Conservation (phyloP, 1,140 invertebrate genomes). For the Pogonognathellus flavescens region DNA sequence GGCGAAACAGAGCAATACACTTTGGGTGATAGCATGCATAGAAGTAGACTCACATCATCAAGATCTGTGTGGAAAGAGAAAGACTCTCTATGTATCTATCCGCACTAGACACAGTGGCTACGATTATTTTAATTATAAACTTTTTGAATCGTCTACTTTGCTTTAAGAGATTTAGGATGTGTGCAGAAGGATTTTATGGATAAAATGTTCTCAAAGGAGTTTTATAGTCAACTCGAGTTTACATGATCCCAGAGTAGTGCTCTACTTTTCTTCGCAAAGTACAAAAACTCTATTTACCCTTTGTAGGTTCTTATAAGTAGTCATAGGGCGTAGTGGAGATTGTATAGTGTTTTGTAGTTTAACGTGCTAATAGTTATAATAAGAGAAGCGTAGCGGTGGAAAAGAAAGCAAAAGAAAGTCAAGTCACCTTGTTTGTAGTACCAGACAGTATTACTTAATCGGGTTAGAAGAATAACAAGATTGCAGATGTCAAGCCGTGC, state of each 20-base stretch:
- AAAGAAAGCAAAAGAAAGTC: conserved; percentile 40
- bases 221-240: conserved; percentile 28
- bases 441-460: conserved; percentile 43
- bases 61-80: not conserved
- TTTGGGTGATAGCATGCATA: not conserved
- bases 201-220: conserved; percentile 50
- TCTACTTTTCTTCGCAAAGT: conserved; percentile 27
- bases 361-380: not conserved
- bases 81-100: not conserved
- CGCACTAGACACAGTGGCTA: not conserved
- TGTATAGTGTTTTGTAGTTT: not conserved
- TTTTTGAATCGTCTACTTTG: conserved; percentile 47
- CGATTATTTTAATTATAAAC: conserved; percentile 51
- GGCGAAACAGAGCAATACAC: not conserved
- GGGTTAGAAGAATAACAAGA: conserved; percentile 50
- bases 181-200: conserved; percentile 48
- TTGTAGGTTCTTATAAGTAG: not conserved
- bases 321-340: not conserved
- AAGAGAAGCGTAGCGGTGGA: not conserved
- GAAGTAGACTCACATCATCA: not conserved
- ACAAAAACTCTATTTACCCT: conserved; percentile 27
- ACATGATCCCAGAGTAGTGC: conserved; percentile 5
- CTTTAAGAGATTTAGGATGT: conserved; percentile 47
- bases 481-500: conserved; percentile 39
- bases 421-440: conserved; percentile 39